phyloP scores from a whole-genome alignment of 2,113 vertebrate species.

The Martes martes region DNA sequence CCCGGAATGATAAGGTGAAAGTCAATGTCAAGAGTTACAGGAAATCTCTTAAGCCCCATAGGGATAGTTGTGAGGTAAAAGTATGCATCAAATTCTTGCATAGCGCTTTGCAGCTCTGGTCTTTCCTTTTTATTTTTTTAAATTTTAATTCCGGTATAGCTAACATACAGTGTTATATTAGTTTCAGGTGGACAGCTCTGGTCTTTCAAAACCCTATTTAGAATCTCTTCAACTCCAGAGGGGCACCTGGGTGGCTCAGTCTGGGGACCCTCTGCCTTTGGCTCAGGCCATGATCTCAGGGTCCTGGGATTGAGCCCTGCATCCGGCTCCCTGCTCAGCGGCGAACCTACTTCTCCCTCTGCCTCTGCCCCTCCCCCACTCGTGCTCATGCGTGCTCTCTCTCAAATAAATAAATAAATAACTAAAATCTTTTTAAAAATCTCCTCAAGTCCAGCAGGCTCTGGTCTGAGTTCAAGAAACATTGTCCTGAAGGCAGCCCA shows the following conservation, averaged over 20 bases:
- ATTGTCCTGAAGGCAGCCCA: neutral
- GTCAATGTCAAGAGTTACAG: neutral
- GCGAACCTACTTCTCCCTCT: neutral
- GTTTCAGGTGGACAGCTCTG: neutral
- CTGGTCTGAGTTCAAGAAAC: neutral
- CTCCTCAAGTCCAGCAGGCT: neutral
- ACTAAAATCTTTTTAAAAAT: neutral
- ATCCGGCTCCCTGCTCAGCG: neutral
- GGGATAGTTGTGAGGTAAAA: neutral
- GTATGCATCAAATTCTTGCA: neutral
- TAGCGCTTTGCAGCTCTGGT: neutral
- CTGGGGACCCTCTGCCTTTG: neutral
- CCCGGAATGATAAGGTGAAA: neutral
- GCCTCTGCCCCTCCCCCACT: neutral
- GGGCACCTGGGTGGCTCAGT: neutral
- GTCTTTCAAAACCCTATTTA: neutral
- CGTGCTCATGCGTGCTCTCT: neutral
- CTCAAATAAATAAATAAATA: neutral
- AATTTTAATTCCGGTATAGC: neutral
- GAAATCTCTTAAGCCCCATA: neutral
- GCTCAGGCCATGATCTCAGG: neutral
- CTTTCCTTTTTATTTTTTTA: neutral
- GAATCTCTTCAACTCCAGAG: neutral
- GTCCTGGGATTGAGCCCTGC: neutral
- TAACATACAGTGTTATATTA: neutral